phyloP scores from a whole-genome alignment of 2,888 invertebrate species.

The Cephus pulcher region DNA sequence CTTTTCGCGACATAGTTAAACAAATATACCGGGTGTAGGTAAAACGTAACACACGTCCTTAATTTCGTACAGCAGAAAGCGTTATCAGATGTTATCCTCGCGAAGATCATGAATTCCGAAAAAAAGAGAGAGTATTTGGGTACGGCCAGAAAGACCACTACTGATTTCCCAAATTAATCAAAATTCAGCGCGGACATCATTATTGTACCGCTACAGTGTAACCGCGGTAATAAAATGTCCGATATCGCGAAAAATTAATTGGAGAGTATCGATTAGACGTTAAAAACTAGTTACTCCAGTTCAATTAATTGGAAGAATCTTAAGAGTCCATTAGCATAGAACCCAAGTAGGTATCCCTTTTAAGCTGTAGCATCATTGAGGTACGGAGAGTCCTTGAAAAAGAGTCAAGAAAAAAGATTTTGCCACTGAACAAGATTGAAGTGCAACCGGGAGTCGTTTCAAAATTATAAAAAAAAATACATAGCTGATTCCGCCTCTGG shows the following conservation, averaged over 20 bases:
- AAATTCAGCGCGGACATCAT: no score
- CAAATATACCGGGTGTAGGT: neutral
- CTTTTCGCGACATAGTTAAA: neutral
- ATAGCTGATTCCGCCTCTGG: neutral
- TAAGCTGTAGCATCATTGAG: neutral
- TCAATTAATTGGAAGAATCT: neutral
- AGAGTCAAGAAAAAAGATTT: neutral
- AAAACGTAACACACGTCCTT: neutral
- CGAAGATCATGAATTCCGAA: neutral
- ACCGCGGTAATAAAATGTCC: neutral
- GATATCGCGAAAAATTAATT: neutral
- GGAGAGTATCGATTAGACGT: neutral
- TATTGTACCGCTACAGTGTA: neutral
- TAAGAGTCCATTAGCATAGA: neutral
- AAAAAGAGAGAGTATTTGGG: no score
- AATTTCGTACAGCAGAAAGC: neutral
- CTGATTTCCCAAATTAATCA: neutral
- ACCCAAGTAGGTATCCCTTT: neutral
- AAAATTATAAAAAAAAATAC: neutral
- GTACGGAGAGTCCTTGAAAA: neutral
- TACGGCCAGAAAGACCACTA: no score
- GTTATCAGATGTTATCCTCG: neutral
- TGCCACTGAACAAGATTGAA: neutral
- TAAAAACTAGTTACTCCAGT: neutral
- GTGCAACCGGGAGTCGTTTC: neutral